Conservation (phyloP, 2,888 invertebrate species). For the Ennomos erosarius region DNA sequence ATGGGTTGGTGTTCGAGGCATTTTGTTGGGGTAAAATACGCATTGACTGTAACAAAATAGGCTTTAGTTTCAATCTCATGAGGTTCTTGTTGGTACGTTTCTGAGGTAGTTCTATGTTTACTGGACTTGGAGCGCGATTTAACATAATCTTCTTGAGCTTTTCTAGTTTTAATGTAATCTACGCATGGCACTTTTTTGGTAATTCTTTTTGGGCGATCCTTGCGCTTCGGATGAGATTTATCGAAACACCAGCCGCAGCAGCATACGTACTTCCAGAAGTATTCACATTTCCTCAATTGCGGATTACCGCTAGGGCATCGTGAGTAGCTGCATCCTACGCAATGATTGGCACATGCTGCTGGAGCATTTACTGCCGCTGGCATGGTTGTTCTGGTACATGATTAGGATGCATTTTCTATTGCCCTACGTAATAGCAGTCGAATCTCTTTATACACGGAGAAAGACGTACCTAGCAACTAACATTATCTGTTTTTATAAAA, state of each 20-base stretch:
- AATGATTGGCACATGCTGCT: slow-evolving; percentile 21
- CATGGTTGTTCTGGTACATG: not conserved
- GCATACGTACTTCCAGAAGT: slow-evolving; percentile 29
- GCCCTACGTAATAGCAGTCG: too few relatives aligned
- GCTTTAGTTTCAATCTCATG: slow-evolving; percentile 33
- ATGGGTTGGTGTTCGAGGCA: slow-evolving; percentile 24
- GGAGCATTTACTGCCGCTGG: not conserved
- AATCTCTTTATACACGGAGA: too few relatives aligned
- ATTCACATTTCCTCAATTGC: slow-evolving; percentile 17
- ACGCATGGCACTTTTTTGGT: slow-evolving; percentile 36
- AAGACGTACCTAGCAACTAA: too few relatives aligned
- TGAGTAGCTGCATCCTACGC: slow-evolving; percentile 21
- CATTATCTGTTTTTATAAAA: too few relatives aligned
- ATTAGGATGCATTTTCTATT: too few relatives aligned
- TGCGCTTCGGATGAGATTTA: not conserved
- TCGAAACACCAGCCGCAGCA: slow-evolving; percentile 33
- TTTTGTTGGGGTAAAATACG: slow-evolving; percentile 31
- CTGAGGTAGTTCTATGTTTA: slow-evolving; percentile 20
- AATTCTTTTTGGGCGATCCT: slow-evolving; percentile 24
- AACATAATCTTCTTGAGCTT: too few relatives aligned
- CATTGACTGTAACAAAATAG: slow-evolving; percentile 39
- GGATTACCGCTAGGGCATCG: slow-evolving; percentile 13
- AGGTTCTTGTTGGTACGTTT: slow-evolving; percentile 2
- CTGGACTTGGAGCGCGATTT: slow-evolving; percentile 8
- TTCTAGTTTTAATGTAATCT: slow-evolving; percentile 30